A percentile compares a stretch with the other conserved stretches of the same genome.
Evolutionary conservation across 2,797 vertebrate species (phyloP).

Genomic region (Kryptolebias ocellatus): DNA sequence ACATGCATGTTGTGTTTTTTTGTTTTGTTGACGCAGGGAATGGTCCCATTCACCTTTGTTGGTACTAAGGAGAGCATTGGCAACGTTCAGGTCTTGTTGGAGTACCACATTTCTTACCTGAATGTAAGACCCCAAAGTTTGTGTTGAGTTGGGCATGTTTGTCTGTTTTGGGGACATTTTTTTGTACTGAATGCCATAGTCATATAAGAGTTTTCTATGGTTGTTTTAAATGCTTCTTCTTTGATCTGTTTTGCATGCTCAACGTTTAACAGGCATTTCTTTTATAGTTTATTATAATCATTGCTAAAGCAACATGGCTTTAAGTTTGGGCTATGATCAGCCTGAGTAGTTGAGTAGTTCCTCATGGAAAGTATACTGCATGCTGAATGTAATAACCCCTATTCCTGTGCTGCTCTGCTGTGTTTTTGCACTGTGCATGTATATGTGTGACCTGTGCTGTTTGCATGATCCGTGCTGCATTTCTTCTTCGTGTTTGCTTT

Average conservation of each 20-base stretch:
- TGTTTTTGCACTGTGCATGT: constrained; percentile 36
- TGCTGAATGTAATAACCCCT: neutral
- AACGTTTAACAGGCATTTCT: neutral
- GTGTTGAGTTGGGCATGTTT: neutral
- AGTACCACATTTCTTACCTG: constrained; percentile 97
- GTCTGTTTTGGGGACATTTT: constrained; percentile 9
- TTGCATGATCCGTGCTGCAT: constrained; percentile 41
- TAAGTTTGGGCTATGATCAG: neutral
- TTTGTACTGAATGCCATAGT: neutral
- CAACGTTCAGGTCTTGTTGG: constrained; percentile 95
- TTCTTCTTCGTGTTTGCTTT: constrained; percentile 36
- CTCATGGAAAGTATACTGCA: neutral
- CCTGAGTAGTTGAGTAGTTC: neutral
- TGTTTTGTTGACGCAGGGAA: constrained; percentile 86
- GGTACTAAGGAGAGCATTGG: constrained; percentile 98
- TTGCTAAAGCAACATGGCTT: neutral
- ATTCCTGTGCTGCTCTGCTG: constrained; percentile 7
- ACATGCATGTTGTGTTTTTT: constrained; percentile 42
- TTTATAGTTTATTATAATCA: neutral
- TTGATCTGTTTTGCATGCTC: neutral
- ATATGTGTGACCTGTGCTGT: constrained; percentile 32
- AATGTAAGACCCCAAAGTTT: constrained; percentile 84
- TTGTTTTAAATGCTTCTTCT: neutral
- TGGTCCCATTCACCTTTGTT: constrained; percentile 99
- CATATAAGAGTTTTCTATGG: neutral